phyloP scores from a whole-genome alignment of 2,113 vertebrate genomes.

The Antechinus flavipes region DNA sequence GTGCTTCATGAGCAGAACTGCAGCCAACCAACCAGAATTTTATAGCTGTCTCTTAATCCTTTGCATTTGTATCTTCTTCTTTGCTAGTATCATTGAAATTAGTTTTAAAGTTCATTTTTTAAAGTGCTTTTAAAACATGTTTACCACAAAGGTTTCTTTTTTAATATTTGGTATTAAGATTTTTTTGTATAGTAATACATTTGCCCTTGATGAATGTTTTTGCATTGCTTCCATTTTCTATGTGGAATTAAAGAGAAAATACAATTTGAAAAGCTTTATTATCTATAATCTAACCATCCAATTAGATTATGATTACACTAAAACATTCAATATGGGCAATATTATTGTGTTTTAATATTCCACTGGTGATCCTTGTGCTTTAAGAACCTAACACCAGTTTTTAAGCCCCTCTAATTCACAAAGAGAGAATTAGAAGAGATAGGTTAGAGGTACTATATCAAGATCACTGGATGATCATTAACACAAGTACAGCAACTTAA shows the following conservation, averaged over 20 bases:
- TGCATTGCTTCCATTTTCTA: slow-evolving; percentile 28
- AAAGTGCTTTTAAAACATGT: slow-evolving; percentile 41
- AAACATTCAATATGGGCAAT: slow-evolving; percentile 41
- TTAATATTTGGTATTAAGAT: slow-evolving; percentile 37
- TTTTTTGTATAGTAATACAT: slow-evolving; percentile 29
- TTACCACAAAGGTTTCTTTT: slow-evolving; percentile 5
- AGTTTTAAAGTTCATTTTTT: slow-evolving; percentile 53
- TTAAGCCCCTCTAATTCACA: slow-evolving; percentile 28
- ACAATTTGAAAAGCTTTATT: slow-evolving; percentile 39
- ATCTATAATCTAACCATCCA: neutral
- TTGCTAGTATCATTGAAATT: slow-evolving; percentile 25
- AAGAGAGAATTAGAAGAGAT: slow-evolving; percentile 13
- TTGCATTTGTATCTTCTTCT: slow-evolving; percentile 48
- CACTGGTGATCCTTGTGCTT: slow-evolving; percentile 10
- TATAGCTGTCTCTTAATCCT: slow-evolving; percentile 56
- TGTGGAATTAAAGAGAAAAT: slow-evolving; percentile 40
- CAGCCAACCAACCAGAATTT: slow-evolving; percentile 72
- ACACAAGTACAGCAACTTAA: neutral
- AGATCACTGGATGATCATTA: neutral
- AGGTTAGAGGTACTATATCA: neutral
- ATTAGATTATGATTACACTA: slow-evolving; percentile 53
- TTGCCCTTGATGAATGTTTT: neutral
- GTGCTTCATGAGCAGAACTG: slow-evolving; percentile 73
- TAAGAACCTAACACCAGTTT: slow-evolving; percentile 35
- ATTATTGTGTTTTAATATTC: slow-evolving; percentile 40